Conservation (phyloP, 2,797 vertebrate genomes). For the Scyliorhinus canicula region DNA sequence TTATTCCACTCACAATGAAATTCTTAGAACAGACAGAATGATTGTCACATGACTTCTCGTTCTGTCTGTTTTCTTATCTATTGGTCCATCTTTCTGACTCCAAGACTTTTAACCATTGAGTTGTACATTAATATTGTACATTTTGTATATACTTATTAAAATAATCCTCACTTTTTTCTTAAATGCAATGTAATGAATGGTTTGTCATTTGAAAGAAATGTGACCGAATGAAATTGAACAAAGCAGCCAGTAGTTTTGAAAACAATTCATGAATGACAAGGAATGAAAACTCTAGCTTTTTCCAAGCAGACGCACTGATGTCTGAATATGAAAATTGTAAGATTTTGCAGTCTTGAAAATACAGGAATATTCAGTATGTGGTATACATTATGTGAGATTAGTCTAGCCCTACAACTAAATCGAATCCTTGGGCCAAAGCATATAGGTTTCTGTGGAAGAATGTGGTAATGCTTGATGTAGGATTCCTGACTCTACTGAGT, state of each 20-base stretch:
- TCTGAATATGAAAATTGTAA: neutral
- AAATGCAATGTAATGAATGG: neutral
- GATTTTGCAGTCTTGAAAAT: neutral
- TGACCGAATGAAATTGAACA: neutral
- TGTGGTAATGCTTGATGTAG: slow-evolving; percentile 22
- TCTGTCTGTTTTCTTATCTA: neutral
- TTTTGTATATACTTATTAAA: neutral
- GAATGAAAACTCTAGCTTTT: neutral
- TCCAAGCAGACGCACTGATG: neutral
- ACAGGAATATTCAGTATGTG: slow-evolving; percentile 5
- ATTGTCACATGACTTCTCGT: neutral
- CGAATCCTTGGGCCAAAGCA: slow-evolving; percentile 7
- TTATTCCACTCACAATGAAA: neutral
- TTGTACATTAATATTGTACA: neutral
- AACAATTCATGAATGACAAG: neutral
- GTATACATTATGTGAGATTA: slow-evolving; percentile 27
- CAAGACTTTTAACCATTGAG: too few species aligned
- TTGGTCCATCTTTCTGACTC: neutral
- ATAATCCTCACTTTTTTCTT: neutral
- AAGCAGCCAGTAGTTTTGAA: neutral
- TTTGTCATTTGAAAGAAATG: neutral
- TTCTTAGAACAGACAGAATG: neutral
- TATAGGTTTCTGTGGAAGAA: slow-evolving; percentile 28
- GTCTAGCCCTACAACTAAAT: neutral
- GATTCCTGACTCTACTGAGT: neutral